Base-by-base conservation (phyloP, 2,888 invertebrate species). In the Anaspis maculata region DNA sequence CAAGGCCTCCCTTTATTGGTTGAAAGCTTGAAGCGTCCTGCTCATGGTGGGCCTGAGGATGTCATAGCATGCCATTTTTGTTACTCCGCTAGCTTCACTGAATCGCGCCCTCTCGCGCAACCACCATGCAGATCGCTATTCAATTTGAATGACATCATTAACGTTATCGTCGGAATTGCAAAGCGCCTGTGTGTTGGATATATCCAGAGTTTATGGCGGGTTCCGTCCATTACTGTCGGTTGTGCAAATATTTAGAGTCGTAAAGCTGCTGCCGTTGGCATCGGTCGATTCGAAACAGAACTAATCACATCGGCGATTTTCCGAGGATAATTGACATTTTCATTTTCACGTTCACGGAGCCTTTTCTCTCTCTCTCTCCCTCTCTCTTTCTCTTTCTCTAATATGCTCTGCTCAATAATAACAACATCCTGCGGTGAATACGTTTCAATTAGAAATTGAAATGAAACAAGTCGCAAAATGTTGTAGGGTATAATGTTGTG, bases 141-240 rank as follows among this genome's bases (percentile, higher is more conserved):
- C 41, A 40, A 40, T 42, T 42, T 38, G 40, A 44, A 40, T 44
- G 39, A 42, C 41, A 42, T 42, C 41, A 40, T 44, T 42, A 42
- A 44, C 40, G 44, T 44, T 42, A 44, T 42, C 44, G 40, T 36
- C 28, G 34, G 36, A 42, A 39, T 36, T 42, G 42, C 40, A 44
- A 42, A 42, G 39, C 42, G 39, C 30, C 40, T 37, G 27, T 32
- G 41, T 36, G 34, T 37, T 37, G 40, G 41, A 42, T 42, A 42
- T 40, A 30, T 35, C 26, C 34, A 40, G 37, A 42, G 41, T 44
- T 42, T 42, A 34, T 41, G 34, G 23, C 34, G n/a, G n/a, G n/a
- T 44, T 41, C 25, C 38, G 40, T 41, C 41, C 38, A 41, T 44
- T 44, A 44, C 37, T 44, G 44, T 37, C 39, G 41, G 38, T 33